Evolutionary conservation across 2,888 invertebrate genomes (phyloP), one percentile per base, ranked within the genome.

Genomic region (Drosophila colorata): DNA sequence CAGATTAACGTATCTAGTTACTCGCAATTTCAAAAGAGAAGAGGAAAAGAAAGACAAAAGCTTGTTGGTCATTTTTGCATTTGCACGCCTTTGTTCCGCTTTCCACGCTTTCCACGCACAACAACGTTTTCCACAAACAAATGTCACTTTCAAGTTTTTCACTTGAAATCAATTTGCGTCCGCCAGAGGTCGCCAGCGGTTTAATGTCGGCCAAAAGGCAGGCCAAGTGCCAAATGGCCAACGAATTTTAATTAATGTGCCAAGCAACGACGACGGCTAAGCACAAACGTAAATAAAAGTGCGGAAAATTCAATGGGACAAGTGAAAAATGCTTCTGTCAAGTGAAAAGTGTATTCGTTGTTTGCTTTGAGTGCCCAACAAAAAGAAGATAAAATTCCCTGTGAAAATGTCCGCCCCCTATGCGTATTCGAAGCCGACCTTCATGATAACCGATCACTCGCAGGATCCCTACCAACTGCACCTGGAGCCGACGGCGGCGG

Each of bases 391-490:
- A 31, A 2, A 41, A 33, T 47, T 13, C 33, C 11, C 2, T 11
- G 37, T 38, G 16, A 59, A 53, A 65, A 85, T 85, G 84, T 83
- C 84, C 20, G 35, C 70, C 5, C 48, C 71, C 0, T 83, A 72
- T 35, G 75, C 65, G 2, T 85, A 85, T 37, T 69, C 52, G 5
- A 87, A 81, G 43, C 85, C 85, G 47, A 79, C 73, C 5, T 87
- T 86, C 28, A 68, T 77, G 71, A 88, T 86, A 46, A 84, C 87
- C 20, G 85, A 86, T 47, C 76, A 87, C 46, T 71, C 78, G 23
- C 49, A 57, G 2, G 84, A 88, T 71, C 87, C 89, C 3, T 87
- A 84, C 53, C 70, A 87, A 16, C 46, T 84, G 67, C 65, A 47
- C 0, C 38, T 57, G 18, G 46, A 38, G 8, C 55, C 66, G 16